Evolutionary conservation across 2,888 invertebrate genomes (phyloP), one percentile per base, ranked within the genome.

Genomic region (Folsomia candida): DNA sequence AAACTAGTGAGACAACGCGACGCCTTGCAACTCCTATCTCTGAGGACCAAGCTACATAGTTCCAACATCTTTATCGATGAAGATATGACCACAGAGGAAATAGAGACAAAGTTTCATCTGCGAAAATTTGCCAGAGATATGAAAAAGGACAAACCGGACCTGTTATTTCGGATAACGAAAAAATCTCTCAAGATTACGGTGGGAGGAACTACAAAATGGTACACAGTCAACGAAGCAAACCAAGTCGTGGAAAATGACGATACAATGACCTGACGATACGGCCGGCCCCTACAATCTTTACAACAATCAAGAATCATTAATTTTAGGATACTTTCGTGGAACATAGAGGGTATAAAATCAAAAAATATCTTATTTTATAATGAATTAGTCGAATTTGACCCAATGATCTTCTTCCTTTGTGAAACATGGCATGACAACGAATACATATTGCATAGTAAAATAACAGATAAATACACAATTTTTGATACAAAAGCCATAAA

Each of bases 1-100:
- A 59, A 59, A 24, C 25, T 59, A 2, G 4, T 59, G 25, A 6
- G 59, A 26, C 59, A 59, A 3, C 22, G 25, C 22, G 59, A 60
- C 11, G 26, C 22, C 18, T 25, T 47, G 9, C 47, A 9, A 18
- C 9, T 47, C 9, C 18, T 47, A 18, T 9, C 47, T 11, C 9
- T 18, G 9, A 47, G 47, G 9, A 11, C 18, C 18, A 47, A 47
- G 18, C 18, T 47, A 18, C 9, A 18, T 11, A 18, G 18, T 47
- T 3, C 2, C 25, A 67, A 67, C 11, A 66, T 66, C 26, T 70
- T 54, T 61, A 4, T 70, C 25, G 67, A 70, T 28, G 54, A 70
- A 14, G 70, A 70, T 28, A 28, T 69, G 22, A 58, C 3, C 2
- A 1, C n/a, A 2, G 69, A 65, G 18, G 65, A 69, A 11, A 54